phyloP scores from a whole-genome alignment of 2,113 vertebrate species.

The Dromiciops gliroides region DNA sequence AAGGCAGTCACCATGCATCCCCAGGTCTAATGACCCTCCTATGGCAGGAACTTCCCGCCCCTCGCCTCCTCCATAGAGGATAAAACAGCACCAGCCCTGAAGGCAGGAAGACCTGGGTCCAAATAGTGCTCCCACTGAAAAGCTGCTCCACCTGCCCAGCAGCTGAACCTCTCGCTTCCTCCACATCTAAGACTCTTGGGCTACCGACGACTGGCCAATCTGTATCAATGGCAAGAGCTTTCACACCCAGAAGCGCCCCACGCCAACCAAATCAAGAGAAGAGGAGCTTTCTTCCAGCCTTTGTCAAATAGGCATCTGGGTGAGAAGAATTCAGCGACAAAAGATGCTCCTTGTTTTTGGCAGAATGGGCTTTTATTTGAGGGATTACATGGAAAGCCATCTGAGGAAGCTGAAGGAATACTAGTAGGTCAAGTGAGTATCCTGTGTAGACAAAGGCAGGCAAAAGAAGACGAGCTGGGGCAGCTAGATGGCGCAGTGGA shows the following conservation, averaged over 20 bases:
- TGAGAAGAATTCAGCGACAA: not conserved
- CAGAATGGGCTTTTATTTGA: not conserved
- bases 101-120: not conserved
- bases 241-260: not conserved
- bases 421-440: not conserved
- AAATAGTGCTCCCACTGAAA: too few species aligned
- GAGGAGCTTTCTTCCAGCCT: not conserved
- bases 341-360: not conserved
- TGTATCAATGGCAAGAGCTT: not conserved
- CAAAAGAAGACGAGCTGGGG: not conserved
- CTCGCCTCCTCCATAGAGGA: too few species aligned
- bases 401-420: not conserved
- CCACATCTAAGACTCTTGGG: not conserved
- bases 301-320: not conserved
- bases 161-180: not conserved
- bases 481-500: too few species aligned
- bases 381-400: not conserved
- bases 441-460: too few species aligned
- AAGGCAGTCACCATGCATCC: not conserved
- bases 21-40: not conserved
- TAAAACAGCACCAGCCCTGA: not conserved
- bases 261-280: not conserved
- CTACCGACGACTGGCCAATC: not conserved
- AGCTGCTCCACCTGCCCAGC: not conserved
- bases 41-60: not conserved